A percentile compares a stretch with the other conserved stretches of the same genome.
phyloP scores from a whole-genome alignment of 2,113 vertebrate genomes.

The Nesogale talazaci region DNA sequence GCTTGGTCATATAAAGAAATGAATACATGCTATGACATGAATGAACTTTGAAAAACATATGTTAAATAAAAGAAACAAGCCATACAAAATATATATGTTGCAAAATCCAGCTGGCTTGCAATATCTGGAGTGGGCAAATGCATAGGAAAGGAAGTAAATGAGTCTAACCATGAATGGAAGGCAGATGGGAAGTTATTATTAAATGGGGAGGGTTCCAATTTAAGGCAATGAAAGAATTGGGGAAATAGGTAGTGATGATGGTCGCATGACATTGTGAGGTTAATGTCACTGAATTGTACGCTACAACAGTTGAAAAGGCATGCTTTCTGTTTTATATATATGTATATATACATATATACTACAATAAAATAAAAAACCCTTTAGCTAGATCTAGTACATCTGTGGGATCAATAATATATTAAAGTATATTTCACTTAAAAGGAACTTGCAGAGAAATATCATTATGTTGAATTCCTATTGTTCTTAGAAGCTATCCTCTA shows the following conservation, averaged over 20 bases:
- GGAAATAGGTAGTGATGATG: background rate
- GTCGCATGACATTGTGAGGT: background rate
- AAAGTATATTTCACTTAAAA: slow-evolving; percentile 44
- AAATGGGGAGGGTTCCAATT: background rate
- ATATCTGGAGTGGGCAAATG: background rate
- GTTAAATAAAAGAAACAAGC: background rate
- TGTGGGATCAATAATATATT: background rate
- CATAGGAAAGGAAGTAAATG: background rate
- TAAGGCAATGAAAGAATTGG: background rate
- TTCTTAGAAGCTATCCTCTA: too few relatives aligned
- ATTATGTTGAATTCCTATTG: slow-evolving; percentile 33
- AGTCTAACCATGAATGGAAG: background rate
- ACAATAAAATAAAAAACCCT: background rate
- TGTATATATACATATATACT: background rate
- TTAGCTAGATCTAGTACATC: background rate
- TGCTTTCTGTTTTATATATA: background rate
- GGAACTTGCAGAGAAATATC: background rate
- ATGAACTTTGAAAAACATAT: background rate
- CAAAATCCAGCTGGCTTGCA: background rate
- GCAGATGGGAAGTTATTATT: background rate
- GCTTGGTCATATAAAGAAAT: background rate
- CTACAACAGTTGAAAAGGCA: background rate
- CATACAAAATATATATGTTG: background rate
- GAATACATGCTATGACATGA: background rate
- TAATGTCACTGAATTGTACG: background rate